Evolutionary conservation across 2,888 invertebrate genomes (phyloP).

Genomic region (Rosalia funebris): DNA sequence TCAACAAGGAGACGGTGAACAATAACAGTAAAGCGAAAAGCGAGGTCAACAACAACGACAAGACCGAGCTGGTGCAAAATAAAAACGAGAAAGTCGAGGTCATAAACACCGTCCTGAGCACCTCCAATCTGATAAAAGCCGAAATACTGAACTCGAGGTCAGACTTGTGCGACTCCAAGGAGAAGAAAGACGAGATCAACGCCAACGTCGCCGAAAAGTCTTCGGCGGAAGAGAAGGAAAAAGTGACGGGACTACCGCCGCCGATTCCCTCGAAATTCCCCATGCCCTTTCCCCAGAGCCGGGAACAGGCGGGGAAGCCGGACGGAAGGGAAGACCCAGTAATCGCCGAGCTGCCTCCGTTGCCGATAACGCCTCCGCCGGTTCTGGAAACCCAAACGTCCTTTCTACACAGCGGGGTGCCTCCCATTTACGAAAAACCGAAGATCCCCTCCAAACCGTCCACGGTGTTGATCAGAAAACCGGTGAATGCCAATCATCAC

Average conservation of each 20-base stretch:
- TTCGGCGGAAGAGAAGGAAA: slow-evolving; percentile 32
- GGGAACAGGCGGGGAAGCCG: slow-evolving; percentile 85
- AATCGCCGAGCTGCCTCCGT: slow-evolving; percentile 73
- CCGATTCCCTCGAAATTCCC: slow-evolving; percentile 37
- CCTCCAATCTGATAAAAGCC: slow-evolving; percentile 43
- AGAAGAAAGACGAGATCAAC: slow-evolving; percentile 40
- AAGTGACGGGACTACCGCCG: slow-evolving; percentile 34
- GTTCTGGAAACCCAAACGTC: slow-evolving; percentile 69
- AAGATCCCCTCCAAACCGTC: slow-evolving; percentile 78
- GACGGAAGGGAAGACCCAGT: slow-evolving; percentile 89
- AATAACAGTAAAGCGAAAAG: slow-evolving; percentile 35
- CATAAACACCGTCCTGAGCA: slow-evolving; percentile 33
- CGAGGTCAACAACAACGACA: slow-evolving; percentile 39
- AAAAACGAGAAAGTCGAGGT: slow-evolving; percentile 25
- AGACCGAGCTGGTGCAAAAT: slow-evolving; percentile 14
- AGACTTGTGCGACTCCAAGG: slow-evolving; percentile 30
- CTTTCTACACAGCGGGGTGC: slow-evolving; percentile 71
- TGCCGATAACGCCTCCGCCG: slow-evolving; percentile 77
- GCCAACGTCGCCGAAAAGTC: slow-evolving; percentile 41
- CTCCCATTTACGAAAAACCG: slow-evolving; percentile 68
- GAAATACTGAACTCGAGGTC: slow-evolving; percentile 38
- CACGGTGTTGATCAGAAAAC: slow-evolving; percentile 55
- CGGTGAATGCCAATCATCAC: slow-evolving; percentile 31
- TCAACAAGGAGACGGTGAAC: slow-evolving; percentile 46
- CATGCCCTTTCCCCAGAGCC: slow-evolving; percentile 64